Evolutionary conservation across 1,140 invertebrate species (phyloP), one percentile per base, ranked within the genome.

Genomic region (Drosophila albomicans): DNA sequence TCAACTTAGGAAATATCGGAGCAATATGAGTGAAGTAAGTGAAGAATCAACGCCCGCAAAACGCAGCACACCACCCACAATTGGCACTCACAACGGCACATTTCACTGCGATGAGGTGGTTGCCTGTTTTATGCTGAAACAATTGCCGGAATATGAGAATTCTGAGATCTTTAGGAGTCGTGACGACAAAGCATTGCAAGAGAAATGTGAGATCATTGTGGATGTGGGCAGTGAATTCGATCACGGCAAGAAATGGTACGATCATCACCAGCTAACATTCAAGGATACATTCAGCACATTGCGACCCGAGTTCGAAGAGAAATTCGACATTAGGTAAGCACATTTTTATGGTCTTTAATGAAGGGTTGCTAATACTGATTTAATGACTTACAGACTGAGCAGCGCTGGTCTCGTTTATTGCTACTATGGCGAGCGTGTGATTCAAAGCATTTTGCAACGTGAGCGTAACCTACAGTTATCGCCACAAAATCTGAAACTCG

Each of bases 21-120:
- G 7, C 25, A 79, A n/a, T 16, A 89, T 89, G 85, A 66, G 20
- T 10, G 2, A 56, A 35, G 62, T 2, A 11, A 68, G 48, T 28
- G 56, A 16, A 49, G 62, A 61, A 25, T 13, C 67, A 3, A 76
- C 85, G 2, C 80, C 85, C 13, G 56, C 85, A 5, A 88, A 88
- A 52, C 85, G 85, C 0, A 45, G 58, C 3, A 56, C 75, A 1
- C 68, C 84, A 0, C 5, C 84, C 30, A 94, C 89, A 93, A 97
- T 98, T 82, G 96, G 96, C 7, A 98, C 96, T 0, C 97, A 98
- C 78, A 94, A 93, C 93, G 96, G 96, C 1, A 93, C 93, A 0
- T 99, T 99, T 92, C 99, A 99, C 93, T 99, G 98, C 91, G 99
- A 99, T 93, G 99, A 99, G 94, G 97, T 90, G 0, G 93, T 99